Base-by-base conservation (phyloP, 2,888 invertebrate genomes). In the Lasioglossum vierecki region DNA sequence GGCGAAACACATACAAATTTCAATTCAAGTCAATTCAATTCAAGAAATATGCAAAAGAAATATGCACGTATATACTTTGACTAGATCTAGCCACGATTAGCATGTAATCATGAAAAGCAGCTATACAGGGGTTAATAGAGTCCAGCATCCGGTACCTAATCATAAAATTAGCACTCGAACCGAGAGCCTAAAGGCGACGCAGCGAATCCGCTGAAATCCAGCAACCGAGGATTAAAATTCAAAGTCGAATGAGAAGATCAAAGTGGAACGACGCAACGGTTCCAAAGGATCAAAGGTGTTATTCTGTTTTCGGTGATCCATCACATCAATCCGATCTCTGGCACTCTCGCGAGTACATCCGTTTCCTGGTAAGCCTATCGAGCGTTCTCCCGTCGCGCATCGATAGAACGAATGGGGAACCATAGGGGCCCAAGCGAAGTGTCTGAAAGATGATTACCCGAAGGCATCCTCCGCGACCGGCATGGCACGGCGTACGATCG, bases 391-490 rank as follows among this genome's bases (percentile, higher is more conserved):
- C 2, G 35, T 39, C 41, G 57, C 53, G 41, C 63, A 70, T 80
- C 85, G 35, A 84, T 87, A 80, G 80, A 26, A 72, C 75, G 68
- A 60, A n/a, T 46, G 63, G 63, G 63, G 63, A 63, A 30, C 63
- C 30, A 63, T 30, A 6, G 63, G 63, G 30, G 41, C 80, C 39
- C 66, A 15, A 15, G 30, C 83, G 73, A 85, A 88, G 84, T 76
- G 86, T 66, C 80, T 79, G 86, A 72, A 83, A 84, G 85, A 90
- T 83, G 86, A 88, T 90, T 90, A 87, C 80, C 80, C 79, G 88
- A 80, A 84, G 83, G 83, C 80, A 90, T 88, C 76, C 82, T 82
- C 74, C 79, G 80, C 84, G 82, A 88, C 76, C 76, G 76, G 76
- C 9, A 35, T 2, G 81, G 70, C 39, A 5, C 41, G 70, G 70